Conservation (phyloP, 2,113 vertebrate genomes). For the Chlamydotis undulata region DNA sequence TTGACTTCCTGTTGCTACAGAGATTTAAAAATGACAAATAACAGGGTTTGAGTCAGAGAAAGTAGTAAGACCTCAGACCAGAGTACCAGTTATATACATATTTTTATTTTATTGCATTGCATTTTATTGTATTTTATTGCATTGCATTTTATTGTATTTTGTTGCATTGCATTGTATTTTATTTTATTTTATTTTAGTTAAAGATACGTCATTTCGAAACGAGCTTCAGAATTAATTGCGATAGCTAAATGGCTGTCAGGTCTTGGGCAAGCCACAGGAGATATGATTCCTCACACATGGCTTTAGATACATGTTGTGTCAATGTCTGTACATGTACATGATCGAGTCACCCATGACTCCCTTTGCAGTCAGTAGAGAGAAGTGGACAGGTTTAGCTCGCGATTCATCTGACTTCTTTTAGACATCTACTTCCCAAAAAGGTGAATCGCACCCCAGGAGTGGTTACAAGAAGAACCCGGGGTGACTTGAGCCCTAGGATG, state of each 20-base stretch:
- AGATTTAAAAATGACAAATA: not conserved
- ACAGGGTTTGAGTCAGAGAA: not conserved
- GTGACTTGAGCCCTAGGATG: not conserved
- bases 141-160: not conserved
- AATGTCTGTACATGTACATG: rapidly evolving
- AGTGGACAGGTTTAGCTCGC: not conserved
- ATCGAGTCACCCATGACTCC: not conserved
- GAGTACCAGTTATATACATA: not conserved
- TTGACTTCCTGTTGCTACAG: not conserved
- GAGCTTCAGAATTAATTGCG: not conserved
- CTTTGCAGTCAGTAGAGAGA: not conserved
- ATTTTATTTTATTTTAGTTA: not conserved
- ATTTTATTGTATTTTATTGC: not conserved
- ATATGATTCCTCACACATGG: not conserved
- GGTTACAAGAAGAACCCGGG: not conserved
- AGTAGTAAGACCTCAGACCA: not conserved
- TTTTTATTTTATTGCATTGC: not conserved
- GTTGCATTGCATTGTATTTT: too few species aligned
- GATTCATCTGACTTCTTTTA: not conserved
- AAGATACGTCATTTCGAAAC: not conserved
- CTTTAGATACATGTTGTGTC: not conserved
- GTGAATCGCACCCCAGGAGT: rapidly evolving
- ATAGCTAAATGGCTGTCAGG: not conserved
- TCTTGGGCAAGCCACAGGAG: not conserved
- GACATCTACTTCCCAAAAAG: not conserved